phyloP scores from a whole-genome alignment of 2,113 vertebrate species.

The Ciconia maguari region DNA sequence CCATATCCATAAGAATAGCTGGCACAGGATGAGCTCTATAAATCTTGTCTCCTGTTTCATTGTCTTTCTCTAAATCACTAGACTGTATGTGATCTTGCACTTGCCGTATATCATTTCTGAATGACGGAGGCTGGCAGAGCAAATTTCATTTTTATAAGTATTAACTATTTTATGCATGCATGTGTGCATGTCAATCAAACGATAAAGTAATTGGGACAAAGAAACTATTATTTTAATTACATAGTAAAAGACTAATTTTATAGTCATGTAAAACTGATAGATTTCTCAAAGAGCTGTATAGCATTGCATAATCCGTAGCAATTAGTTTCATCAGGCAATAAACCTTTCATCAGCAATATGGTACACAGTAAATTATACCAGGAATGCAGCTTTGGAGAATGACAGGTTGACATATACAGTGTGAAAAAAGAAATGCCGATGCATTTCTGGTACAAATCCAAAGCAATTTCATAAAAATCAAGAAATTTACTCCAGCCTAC shows the following conservation, averaged over 20 bases:
- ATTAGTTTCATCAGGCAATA: conserved; percentile 25
- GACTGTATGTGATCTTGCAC: not conserved
- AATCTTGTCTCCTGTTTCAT: not conserved
- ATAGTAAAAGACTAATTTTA: conserved; percentile 25
- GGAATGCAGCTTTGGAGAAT: not conserved
- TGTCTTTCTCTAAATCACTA: not conserved
- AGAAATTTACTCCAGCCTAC: not conserved
- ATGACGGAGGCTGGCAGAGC: not conserved
- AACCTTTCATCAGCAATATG: conserved; percentile 7
- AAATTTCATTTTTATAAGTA: not conserved
- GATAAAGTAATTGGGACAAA: not conserved
- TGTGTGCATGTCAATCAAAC: not conserved
- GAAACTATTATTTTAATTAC: not conserved
- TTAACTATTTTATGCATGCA: not conserved
- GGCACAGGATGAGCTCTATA: not conserved
- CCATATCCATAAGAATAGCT: not conserved
- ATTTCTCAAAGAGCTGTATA: not conserved
- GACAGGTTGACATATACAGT: not conserved
- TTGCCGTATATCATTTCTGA: not conserved
- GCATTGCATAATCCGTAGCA: not conserved
- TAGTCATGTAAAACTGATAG: not conserved
- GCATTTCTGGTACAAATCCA: not conserved
- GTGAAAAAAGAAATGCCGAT: not conserved
- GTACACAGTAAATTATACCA: not conserved
- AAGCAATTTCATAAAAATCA: not conserved